Base-by-base conservation (phyloP, 1,140 invertebrate species). In the Apolygus lucorum region DNA sequence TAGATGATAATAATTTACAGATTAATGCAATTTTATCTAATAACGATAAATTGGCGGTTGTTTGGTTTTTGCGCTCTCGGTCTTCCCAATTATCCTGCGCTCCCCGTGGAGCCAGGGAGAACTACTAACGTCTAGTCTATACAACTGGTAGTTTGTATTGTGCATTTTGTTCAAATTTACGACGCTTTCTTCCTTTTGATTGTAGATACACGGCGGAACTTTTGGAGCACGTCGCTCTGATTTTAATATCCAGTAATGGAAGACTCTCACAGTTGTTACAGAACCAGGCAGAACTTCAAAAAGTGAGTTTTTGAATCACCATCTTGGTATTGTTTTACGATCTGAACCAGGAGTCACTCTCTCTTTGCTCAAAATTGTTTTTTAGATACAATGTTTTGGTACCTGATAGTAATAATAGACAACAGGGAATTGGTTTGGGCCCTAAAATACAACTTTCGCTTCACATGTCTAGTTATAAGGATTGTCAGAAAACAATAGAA, bases 231-330 rank as follows among this genome's bases (percentile, higher is more conserved):
- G n/a, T 42, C 17, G 34, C 17, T 42, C 34, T 42, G 34, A 42
- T 42, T 42, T 17, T 42, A 17, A 42, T 17, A 17, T 4, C 34
- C 34, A 59, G 54, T 59, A 4, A 59, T 59, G 54, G 54, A 59
- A 13, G 54, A 59, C 22, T 22, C 54, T 59, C 54, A 11, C 11
- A 59, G 54, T 59, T 59, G 54, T 24, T 21, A 59, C 54, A 13
- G 54, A 4, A 17, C 54, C 54, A 13, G 54, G 22, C 54, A 59
- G 22, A 59, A 59, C 22, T 59, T 59, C 54, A 59, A 59, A 59
- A 59, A 59, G 54, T 59, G 22, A 59, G 54, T 14, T 24, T 59
- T 24, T n/a, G n/a, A n/a, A n/a, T n/a, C n/a, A n/a, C n/a, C n/a
- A n/a, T n/a, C n/a, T n/a, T n/a, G n/a, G n/a, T n/a, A n/a, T n/a